phyloP scores from a whole-genome alignment of 1,140 invertebrate genomes.

The Doryteuthis pealeii region DNA sequence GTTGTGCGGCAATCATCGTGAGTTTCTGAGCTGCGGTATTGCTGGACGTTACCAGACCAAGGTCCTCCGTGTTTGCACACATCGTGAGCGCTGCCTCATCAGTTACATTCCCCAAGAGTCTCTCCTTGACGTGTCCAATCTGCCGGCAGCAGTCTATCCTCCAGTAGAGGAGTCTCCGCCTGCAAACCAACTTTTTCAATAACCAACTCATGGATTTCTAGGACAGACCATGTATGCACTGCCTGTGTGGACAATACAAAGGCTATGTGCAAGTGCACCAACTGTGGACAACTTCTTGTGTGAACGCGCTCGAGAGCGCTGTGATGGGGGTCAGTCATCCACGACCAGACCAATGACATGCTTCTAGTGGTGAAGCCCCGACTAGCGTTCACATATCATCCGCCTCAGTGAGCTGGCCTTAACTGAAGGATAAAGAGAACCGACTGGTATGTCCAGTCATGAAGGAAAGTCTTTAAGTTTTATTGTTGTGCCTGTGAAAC shows the following conservation, averaged over 20 bases:
- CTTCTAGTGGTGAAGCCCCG: slow-evolving; percentile 19
- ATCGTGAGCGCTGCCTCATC: slow-evolving; percentile 85
- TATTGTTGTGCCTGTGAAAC: slow-evolving; percentile 66
- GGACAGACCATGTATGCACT: slow-evolving; percentile 44
- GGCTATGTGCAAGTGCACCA: slow-evolving; percentile 53
- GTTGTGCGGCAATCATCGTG: slow-evolving; percentile 31
- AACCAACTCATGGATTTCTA: slow-evolving; percentile 60
- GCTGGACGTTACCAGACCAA: slow-evolving; percentile 75
- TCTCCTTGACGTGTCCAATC: slow-evolving; percentile 65
- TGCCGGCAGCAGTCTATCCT: slow-evolving; percentile 65
- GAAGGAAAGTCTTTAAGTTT: slow-evolving; percentile 61
- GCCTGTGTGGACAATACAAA: slow-evolving; percentile 39
- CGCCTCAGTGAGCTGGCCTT: slow-evolving; percentile 33
- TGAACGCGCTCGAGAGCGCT: slow-evolving; percentile 42
- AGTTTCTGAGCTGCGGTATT: slow-evolving; percentile 62
- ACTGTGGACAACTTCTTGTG: slow-evolving; percentile 57
- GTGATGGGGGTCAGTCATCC: slow-evolving; percentile 26
- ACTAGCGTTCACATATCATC: slow-evolving; percentile 32
- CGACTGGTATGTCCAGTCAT: slow-evolving; percentile 56
- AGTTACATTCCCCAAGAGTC: slow-evolving; percentile 72
- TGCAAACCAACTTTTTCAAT: slow-evolving; percentile 64
- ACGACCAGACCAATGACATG: slow-evolving; percentile 26
- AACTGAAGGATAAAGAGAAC: slow-evolving; percentile 28
- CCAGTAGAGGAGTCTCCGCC: slow-evolving; percentile 63
- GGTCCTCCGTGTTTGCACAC: slow-evolving; percentile 89